These are phyloP conservation scores for Elgaria multicarinata DNA, from an alignment of 2,113 vertebrate species.

Conservation along the genomic window DNA sequence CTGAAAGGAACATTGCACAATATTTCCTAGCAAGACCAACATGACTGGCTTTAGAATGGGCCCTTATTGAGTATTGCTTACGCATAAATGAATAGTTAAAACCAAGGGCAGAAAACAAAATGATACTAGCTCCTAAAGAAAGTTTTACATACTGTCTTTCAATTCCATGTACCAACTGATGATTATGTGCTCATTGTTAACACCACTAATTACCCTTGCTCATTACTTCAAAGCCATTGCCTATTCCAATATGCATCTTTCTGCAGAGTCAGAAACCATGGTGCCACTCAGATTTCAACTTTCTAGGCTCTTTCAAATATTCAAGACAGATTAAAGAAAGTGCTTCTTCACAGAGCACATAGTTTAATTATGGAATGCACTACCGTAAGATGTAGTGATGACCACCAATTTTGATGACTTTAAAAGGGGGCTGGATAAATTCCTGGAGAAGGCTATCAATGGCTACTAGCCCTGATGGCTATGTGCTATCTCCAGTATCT, in stretches of 20 bases:
- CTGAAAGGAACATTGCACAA: not conserved
- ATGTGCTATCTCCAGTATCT: too few species aligned
- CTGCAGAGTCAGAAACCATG: not conserved
- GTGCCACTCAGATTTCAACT: not conserved
- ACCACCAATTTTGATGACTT: too few species aligned
- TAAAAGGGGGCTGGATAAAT: too few species aligned
- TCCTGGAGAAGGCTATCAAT: too few species aligned
- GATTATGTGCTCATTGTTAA: not conserved
- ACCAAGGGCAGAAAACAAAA: not conserved
- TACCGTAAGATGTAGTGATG: too few species aligned
- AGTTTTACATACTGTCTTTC: not conserved
- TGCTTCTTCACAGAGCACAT: too few species aligned
- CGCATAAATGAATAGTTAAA: not conserved
- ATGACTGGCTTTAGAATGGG: not conserved
- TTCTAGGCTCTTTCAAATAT: not conserved
- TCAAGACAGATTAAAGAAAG: too few species aligned
- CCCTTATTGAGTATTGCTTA: not conserved
- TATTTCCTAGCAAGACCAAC: not conserved
- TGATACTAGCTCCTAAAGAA: not conserved
- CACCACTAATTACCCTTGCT: not conserved
- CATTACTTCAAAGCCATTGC: not conserved
- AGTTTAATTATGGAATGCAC: too few species aligned
- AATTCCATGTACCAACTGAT: not conserved
- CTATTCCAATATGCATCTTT: not conserved
- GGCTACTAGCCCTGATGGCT: too few species aligned